Evolutionary conservation across 2,113 vertebrate species (phyloP).

Genomic region (Taxidea taxus): DNA sequence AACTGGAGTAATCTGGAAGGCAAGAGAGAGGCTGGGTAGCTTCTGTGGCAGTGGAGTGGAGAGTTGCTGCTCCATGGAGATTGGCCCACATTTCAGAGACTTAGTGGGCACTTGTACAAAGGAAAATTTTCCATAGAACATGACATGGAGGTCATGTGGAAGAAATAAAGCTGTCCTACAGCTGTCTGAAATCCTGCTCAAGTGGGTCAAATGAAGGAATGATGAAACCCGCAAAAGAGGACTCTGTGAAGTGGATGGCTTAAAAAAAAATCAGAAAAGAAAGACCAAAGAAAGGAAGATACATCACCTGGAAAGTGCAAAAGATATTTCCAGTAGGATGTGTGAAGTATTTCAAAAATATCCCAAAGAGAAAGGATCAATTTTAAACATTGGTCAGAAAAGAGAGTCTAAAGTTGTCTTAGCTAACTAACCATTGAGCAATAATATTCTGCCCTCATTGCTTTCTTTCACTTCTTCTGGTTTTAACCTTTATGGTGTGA

Average conservation of each 20-base stretch:
- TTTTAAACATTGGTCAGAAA: not conserved
- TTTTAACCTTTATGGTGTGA: not conserved
- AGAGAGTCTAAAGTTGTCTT: not conserved
- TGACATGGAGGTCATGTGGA: not conserved
- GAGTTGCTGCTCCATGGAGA: not conserved
- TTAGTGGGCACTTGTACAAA: not conserved
- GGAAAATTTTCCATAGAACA: not conserved
- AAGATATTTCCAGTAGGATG: not conserved
- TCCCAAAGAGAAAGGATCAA: not conserved
- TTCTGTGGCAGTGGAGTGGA: not conserved
- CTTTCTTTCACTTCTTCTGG: not conserved
- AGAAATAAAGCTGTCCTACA: not conserved
- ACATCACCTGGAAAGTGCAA: not conserved
- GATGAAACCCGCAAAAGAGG: not conserved
- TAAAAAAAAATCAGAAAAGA: not conserved
- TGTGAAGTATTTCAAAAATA: not conserved
- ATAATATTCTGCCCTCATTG: not conserved
- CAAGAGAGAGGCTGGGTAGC: not conserved
- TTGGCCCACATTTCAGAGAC: not conserved
- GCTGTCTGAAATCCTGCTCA: not conserved
- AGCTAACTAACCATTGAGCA: not conserved
- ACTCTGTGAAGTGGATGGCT: not conserved
- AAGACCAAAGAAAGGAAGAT: not conserved
- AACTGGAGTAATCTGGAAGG: not conserved
- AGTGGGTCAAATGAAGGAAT: not conserved